Conservation (phyloP, 53 echinoderm and acorn worm species). For the Mesocentrotus franciscanus region DNA sequence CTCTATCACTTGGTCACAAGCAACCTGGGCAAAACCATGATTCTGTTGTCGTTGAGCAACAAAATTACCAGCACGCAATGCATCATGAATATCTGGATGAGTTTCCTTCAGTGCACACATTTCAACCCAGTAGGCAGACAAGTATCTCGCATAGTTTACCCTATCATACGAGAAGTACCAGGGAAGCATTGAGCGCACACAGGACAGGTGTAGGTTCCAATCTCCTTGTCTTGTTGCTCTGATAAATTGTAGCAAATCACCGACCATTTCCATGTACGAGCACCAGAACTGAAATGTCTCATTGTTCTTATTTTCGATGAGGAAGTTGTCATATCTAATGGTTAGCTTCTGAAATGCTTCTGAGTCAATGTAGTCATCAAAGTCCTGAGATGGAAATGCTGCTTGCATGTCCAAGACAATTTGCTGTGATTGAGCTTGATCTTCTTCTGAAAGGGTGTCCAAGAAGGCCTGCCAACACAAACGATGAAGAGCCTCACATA, state of each 20-base stretch:
- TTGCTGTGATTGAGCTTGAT: slow-evolving; percentile 12
- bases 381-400: slow-evolving; percentile 45
- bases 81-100: slow-evolving; percentile 56
- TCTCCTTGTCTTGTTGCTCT: slow-evolving; percentile 74
- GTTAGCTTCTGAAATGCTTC: not conserved
- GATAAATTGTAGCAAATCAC: slow-evolving; percentile 70
- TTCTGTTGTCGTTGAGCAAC: slow-evolving; percentile 59
- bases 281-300: slow-evolving; percentile 75
- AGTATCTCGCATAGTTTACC: slow-evolving; percentile 70
- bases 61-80: slow-evolving; percentile 23
- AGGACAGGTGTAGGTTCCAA: slow-evolving; percentile 77
- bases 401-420: slow-evolving; percentile 41
- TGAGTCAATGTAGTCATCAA: not conserved
- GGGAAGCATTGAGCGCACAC: slow-evolving; percentile 69
- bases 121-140: slow-evolving; percentile 68
- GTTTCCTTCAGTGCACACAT: slow-evolving; percentile 61
- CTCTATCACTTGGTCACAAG: slow-evolving; percentile 70
- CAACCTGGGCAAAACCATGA: slow-evolving; percentile 71
- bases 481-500: slow-evolving; percentile 68
- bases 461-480: slow-evolving; percentile 68
- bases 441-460: slow-evolving; percentile 52
- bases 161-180: slow-evolving; percentile 84
- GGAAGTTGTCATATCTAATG: slow-evolving; percentile 24
- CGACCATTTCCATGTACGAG: slow-evolving; percentile 76
- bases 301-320: not conserved